Conservation (phyloP, 2,888 invertebrate species). For the Philereme vetulata region DNA sequence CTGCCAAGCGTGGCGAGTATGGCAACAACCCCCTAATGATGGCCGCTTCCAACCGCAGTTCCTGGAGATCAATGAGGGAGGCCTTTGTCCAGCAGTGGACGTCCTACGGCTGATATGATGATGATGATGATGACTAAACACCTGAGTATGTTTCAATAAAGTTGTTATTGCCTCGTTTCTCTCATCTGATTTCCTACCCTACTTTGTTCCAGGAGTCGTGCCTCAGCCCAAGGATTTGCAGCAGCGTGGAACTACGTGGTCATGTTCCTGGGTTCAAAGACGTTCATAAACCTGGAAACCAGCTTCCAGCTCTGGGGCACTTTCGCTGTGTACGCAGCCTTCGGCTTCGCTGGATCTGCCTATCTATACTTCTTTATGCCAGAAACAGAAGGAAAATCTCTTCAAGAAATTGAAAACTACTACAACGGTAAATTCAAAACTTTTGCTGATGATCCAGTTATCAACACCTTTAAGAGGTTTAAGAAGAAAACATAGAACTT, state of each 20-base stretch:
- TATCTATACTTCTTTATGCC: conserved; percentile 80
- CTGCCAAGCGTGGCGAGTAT: no score
- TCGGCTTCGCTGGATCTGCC: conserved; percentile 72
- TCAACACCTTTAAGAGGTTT: conserved; percentile 62
- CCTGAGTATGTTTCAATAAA: no score
- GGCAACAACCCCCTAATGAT: no score
- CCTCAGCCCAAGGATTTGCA: conserved; percentile 78
- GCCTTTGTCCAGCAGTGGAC: no score
- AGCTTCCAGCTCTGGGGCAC: conserved; percentile 73
- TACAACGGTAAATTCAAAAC: conserved; percentile 65
- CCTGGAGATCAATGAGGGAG: no score
- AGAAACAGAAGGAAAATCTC: conserved; percentile 81
- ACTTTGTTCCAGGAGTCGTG: conserved; percentile 70
- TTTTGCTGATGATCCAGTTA: conserved; percentile 73
- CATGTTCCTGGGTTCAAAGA: conserved; percentile 80
- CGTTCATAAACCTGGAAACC: conserved; percentile 76
- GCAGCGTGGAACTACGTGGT: conserved; percentile 81
- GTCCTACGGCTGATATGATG: no score
- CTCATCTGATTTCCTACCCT: neutral
- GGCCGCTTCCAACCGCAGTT: no score
- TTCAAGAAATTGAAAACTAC: conserved; percentile 78
- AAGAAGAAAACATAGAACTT: conserved; percentile 45
- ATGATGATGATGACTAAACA: no score
- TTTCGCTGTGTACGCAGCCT: conserved; percentile 75
- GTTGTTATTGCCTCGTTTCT: no score